phyloP scores from a whole-genome alignment of 2,113 vertebrate species.

The Speoplatyrhinus poulsoni region DNA sequence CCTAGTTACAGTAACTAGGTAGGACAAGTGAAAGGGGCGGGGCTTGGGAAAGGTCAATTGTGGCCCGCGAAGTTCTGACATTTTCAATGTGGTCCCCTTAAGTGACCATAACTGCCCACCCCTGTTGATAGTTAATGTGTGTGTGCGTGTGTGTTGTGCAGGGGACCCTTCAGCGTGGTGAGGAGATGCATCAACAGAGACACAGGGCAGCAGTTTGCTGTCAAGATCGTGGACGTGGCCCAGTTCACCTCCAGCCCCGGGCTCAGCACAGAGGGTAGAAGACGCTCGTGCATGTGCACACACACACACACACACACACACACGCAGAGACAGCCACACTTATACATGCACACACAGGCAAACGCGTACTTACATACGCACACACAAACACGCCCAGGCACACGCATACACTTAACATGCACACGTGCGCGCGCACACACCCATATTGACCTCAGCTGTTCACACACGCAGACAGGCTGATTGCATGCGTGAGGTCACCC shows the following conservation, averaged over 20 bases:
- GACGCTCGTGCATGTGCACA: background rate
- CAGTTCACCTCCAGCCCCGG: conserved; percentile 99
- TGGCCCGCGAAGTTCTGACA: too few relatives aligned
- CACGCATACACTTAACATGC: too few relatives aligned
- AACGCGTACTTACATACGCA: background rate
- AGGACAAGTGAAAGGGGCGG: too few relatives aligned
- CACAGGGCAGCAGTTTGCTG: conserved; percentile 97
- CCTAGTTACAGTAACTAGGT: too few relatives aligned
- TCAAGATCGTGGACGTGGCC: conserved; percentile 99
- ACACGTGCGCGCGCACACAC: too few relatives aligned
- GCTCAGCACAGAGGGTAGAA: conserved; percentile 97
- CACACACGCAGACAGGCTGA: background rate
- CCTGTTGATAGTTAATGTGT: background rate
- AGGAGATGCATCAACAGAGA: conserved; percentile 98
- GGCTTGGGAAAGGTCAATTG: too few relatives aligned
- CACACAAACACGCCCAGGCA: background rate
- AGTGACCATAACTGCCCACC: too few relatives aligned
- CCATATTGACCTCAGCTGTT: background rate
- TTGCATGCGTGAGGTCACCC: background rate
- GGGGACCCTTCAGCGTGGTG: conserved; percentile 98
- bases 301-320: conserved; percentile 4
- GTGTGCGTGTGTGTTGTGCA: conserved; percentile 58
- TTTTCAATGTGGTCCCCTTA: too few relatives aligned
- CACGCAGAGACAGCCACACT: background rate
- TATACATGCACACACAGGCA: background rate